Evolutionary conservation across 2,888 invertebrate genomes (phyloP), one percentile per base, ranked within the genome.

Genomic region (Lepetodrilus schrolli): DNA sequence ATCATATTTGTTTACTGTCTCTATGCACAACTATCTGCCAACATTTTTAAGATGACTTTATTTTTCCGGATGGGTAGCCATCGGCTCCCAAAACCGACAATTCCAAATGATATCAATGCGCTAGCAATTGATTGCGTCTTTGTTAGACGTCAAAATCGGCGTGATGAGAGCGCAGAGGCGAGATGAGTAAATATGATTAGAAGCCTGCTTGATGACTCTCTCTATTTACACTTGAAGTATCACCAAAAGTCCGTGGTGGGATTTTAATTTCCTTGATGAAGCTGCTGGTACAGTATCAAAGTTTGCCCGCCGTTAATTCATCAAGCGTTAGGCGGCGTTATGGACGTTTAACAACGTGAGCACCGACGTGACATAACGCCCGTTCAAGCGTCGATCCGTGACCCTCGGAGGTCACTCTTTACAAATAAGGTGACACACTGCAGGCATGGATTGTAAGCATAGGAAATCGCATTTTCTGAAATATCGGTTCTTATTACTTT

Each of bases 241-340:
- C 75, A 50, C 68, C 72, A 69, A 70, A 73, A 70, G 74, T 74
- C 79, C 77, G 78, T 76, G 81, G 75, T 76, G 76, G 72, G 79
- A 77, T 80, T 82, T 82, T 83, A 81, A 83, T 83, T 83, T 83
- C 78, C 82, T 80, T 79, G 82, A 83, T 81, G 83, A 80, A 81
- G 80, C 79, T 77, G 65, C 74, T 48, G 70, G 49, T 34, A 79
- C 78, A 77, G 80, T 76, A 79, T 80, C 79, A 78, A 77, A 78
- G 77, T 79, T 78, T 79, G 79, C 78, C 71, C 77, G 78, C 69
- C 66, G 78, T 79, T 82, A 82, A 82, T 82, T 80, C 79, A 83
- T 82, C 82, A 81, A 72, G 58, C 73, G 70, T 73, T 74, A 71
- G 77, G 68, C 73, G 49, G 48, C 76, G 77, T 80, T 78, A 80